These are phyloP conservation scores for Semnornis frantzii DNA, from an alignment of 2,113 vertebrate genomes.

Conservation along the genomic window DNA sequence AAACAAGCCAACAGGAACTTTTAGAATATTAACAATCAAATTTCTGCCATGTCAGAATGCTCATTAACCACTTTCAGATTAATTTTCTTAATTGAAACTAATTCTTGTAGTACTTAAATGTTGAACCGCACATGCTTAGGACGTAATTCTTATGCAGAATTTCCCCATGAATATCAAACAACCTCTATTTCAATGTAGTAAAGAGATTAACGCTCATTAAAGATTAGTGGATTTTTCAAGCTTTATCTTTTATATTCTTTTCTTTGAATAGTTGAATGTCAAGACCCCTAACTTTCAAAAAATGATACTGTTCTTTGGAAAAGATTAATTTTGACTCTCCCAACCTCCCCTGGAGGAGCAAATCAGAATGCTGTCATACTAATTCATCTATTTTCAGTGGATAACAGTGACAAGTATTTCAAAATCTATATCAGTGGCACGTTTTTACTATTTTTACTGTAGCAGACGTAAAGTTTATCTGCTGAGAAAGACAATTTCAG, in stretches of 20 bases:
- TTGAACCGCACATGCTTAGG: not conserved
- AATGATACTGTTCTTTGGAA: not conserved
- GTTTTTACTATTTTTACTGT: not conserved
- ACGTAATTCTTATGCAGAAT: constrained; percentile 21
- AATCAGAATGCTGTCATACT: not conserved
- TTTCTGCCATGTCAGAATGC: not conserved
- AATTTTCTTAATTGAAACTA: constrained; percentile 49
- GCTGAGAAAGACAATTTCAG: not conserved
- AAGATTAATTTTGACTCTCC: not conserved
- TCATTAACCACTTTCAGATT: constrained; percentile 11
- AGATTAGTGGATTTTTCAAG: constrained; percentile 44
- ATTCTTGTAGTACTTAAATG: not conserved
- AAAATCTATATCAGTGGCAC: not conserved
- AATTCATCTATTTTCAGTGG: not conserved
- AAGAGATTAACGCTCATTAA: constrained; percentile 43
- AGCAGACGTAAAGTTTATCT: not conserved
- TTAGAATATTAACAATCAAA: not conserved
- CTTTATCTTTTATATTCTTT: not conserved
- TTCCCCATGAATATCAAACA: not conserved
- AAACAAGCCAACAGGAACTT: not conserved
- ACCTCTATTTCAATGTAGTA: not conserved
- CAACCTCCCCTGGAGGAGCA: not conserved
- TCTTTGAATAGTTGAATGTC: not conserved
- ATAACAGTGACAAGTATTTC: not conserved
- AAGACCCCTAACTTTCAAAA: constrained; percentile 1